Percentiles rank a stretch among this genome's conserved stretches.
Evolutionary conservation across 1,140 invertebrate genomes (phyloP).

Genomic region (Aporrectodea caliginosa): DNA sequence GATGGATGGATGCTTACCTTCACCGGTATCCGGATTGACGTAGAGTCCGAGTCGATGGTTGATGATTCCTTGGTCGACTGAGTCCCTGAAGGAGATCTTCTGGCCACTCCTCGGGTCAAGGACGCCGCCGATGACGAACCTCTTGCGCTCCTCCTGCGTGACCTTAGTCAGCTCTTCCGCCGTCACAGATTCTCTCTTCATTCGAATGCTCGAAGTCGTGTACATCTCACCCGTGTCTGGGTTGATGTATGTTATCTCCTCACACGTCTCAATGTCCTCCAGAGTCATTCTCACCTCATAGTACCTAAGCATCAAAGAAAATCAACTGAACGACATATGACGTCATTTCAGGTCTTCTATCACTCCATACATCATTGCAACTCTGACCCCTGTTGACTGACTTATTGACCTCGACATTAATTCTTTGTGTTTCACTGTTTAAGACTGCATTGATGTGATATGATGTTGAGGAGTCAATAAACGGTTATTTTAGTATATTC

Average conservation of each 20-base stretch:
- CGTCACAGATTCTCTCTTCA: background rate
- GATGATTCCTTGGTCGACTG: slow-evolving; percentile 26
- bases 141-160: slow-evolving; percentile 23
- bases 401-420: too few relatives aligned
- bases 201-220: slow-evolving; percentile 6
- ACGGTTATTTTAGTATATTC: too few relatives aligned
- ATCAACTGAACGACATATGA: too few relatives aligned
- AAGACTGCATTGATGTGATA: too few relatives aligned
- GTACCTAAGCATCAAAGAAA: slow-evolving; percentile 21
- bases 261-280: slow-evolving; percentile 22
- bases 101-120: slow-evolving; percentile 30
- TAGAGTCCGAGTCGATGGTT: slow-evolving; percentile 24
- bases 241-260: slow-evolving; percentile 30
- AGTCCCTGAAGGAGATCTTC: slow-evolving; percentile 20
- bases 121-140: slow-evolving; percentile 27
- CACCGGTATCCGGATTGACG: slow-evolving; percentile 24
- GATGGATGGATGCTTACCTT: slow-evolving; percentile 13
- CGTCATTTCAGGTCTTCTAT: too few relatives aligned
- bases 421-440: too few relatives aligned
- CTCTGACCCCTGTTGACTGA: too few relatives aligned
- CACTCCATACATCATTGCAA: too few relatives aligned
- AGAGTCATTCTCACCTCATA: slow-evolving; percentile 31
- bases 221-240: slow-evolving; percentile 24
- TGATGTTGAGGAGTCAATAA: too few relatives aligned
- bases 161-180: slow-evolving; percentile 23